Evolutionary conservation across 2,113 vertebrate genomes (phyloP).

Genomic region (Marmota monax): DNA sequence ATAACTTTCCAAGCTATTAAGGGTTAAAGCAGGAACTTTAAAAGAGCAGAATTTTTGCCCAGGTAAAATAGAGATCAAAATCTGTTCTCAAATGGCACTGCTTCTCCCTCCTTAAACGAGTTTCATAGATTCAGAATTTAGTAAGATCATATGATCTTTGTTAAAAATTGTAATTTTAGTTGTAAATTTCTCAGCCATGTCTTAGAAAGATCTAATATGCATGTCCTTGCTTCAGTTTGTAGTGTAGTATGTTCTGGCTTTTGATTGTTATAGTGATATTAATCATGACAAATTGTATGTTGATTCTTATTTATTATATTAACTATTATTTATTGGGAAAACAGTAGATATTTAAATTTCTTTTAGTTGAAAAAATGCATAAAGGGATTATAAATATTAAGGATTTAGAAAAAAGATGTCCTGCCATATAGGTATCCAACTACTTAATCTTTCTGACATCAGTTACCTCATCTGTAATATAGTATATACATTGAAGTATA

Average conservation of each 20-base stretch:
- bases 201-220: background rate
- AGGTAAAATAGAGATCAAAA: background rate
- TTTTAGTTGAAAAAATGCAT: constrained; percentile 24
- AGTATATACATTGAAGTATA: background rate
- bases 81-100: background rate
- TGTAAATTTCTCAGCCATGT: background rate
- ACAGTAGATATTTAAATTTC: background rate
- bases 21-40: background rate
- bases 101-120: constrained; percentile 1
- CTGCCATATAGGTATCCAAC: background rate
- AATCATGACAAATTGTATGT: background rate
- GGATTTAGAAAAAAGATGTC: constrained; percentile 27
- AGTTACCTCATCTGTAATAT: constrained; percentile 33
- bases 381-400: constrained; percentile 25
- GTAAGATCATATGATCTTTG: background rate
- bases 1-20: constrained; percentile 16
- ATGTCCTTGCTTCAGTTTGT: constrained; percentile 35
- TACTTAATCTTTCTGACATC: constrained; percentile 43
- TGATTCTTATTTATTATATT: background rate
- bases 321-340: background rate
- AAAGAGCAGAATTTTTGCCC: background rate
- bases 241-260: background rate
- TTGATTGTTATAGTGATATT: constrained; percentile 38
- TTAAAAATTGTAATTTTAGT: background rate
- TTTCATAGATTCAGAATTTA: constrained; percentile 35